phyloP scores from a whole-genome alignment of 2,888 invertebrate genomes.

The Masnerella sp. region DNA sequence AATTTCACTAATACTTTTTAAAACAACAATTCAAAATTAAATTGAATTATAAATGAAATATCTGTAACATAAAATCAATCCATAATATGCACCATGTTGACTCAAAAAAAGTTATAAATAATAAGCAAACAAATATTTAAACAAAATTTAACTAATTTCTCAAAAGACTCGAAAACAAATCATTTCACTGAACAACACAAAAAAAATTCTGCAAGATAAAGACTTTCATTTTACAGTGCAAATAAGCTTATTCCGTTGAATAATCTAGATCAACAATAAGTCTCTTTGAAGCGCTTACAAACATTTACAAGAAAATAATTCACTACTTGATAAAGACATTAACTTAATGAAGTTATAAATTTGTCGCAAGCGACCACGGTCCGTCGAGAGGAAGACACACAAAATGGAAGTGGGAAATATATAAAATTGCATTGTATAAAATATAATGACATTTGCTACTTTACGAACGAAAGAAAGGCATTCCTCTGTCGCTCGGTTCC shows the following conservation, averaged over 20 bases:
- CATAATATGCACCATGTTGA: too few relatives aligned
- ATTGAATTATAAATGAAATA: too few relatives aligned
- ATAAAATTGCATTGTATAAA: slow-evolving; percentile 36
- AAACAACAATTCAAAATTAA: too few relatives aligned
- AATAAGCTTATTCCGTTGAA: slow-evolving; percentile 8
- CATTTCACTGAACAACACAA: too few relatives aligned
- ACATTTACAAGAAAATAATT: slow-evolving; percentile 5
- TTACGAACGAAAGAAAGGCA: slow-evolving; percentile 44
- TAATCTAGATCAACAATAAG: slow-evolving; percentile 10
- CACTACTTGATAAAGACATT: slow-evolving; percentile 18
- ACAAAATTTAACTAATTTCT: too few relatives aligned
- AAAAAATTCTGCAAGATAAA: too few relatives aligned
- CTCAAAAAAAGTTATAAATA: too few relatives aligned
- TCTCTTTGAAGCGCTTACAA: slow-evolving; percentile 1
- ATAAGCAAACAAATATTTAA: too few relatives aligned
- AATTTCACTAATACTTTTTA: too few relatives aligned
- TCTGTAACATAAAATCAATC: too few relatives aligned
- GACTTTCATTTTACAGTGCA: too few relatives aligned
- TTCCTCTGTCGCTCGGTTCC: slow-evolving; percentile 28
- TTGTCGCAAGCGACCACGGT: slow-evolving; percentile 7
- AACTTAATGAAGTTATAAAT: slow-evolving; percentile 27
- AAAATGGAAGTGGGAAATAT: slow-evolving; percentile 21
- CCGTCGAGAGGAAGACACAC: not conserved
- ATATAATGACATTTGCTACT: slow-evolving; percentile 49
- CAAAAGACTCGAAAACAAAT: too few relatives aligned